Evolutionary conservation across 2,888 invertebrate genomes (phyloP).

Genomic region (Liposcelis brunnea): DNA sequence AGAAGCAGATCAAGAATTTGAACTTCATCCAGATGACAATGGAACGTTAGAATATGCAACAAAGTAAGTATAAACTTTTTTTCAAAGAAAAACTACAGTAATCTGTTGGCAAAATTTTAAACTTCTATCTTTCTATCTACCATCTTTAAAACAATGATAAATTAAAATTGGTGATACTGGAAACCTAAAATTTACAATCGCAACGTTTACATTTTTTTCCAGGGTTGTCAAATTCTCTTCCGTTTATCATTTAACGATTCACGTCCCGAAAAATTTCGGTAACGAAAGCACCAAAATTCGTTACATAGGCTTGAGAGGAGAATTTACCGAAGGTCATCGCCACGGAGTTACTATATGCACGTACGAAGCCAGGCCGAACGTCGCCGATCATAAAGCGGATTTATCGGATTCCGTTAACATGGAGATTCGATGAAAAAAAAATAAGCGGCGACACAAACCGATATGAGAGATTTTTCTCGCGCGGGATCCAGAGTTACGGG

Average conservation of each 20-base stretch:
- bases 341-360: slow-evolving; percentile 85
- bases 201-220: too few relatives aligned
- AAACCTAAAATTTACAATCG: too few relatives aligned
- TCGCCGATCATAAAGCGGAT: slow-evolving; percentile 65
- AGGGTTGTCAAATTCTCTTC: slow-evolving; percentile 86
- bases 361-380: slow-evolving; percentile 74
- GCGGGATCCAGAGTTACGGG: too few relatives aligned
- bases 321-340: slow-evolving; percentile 65
- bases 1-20: slow-evolving; percentile 77
- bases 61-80: slow-evolving; percentile 43
- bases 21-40: slow-evolving; percentile 56
- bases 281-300: slow-evolving; percentile 67
- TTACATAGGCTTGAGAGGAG: slow-evolving; percentile 91
- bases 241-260: slow-evolving; percentile 72
- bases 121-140: neutral
- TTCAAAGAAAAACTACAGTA: neutral
- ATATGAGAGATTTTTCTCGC: too few relatives aligned
- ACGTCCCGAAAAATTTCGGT: slow-evolving; percentile 82
- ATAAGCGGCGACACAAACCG: too few relatives aligned
- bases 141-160: neutral
- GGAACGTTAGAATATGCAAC: slow-evolving; percentile 77
- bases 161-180: too few relatives aligned
- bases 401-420: slow-evolving; percentile 41
- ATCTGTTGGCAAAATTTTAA: neutral
- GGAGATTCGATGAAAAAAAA: slow-evolving; percentile 34